Base-by-base conservation (phyloP, 2,113 vertebrate genomes). In the Abramis brama region DNA sequence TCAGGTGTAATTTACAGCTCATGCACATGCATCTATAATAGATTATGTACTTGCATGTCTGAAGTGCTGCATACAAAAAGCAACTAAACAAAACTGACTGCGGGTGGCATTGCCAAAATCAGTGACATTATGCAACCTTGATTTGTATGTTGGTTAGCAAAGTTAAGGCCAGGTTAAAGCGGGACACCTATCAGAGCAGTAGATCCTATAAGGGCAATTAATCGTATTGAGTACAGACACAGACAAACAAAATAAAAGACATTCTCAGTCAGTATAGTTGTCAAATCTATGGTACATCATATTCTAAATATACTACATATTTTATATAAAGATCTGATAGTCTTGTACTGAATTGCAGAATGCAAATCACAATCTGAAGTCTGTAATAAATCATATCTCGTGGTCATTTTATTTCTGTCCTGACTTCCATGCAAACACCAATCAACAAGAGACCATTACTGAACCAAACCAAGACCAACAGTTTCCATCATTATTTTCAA, bases 151-250 rank as follows among this genome's bases (percentile, higher is more conserved):
- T 62, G 30, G 77, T n/a, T 19, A 64, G 23, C 33, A 30, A 8
- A 66, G 25, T 33, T 82, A 68, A 47, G 7, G 62, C 45, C 79
- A 68, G 79, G 62, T 70, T 70, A 82, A 82, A 82, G 27, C 27
- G 70, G 62, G 79, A 82, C 79, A 82, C 39, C 25, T 45, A 21
- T 30, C 30, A 75, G 23, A 8, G 47, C n/a, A 52, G 79, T 33
- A 68, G 39, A 81, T 60, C 55, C 19, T 43, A 59, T 81, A 17
- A 47, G 39, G 79, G 47, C 59, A 21, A 8, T 45, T 68, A 82
- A 68, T 81, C 25, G 27, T 13, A 21, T 23, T 36, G 4, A 68
- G 17, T 45, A 80, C 5, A 47, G 39, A 81, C 59, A 81, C 59
- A 30, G 12, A 52, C 62, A 52, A 43, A 45, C 43, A 50, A 50